Base-by-base conservation (phyloP, 1,140 invertebrate genomes). In the Drosophila setifemur region DNA sequence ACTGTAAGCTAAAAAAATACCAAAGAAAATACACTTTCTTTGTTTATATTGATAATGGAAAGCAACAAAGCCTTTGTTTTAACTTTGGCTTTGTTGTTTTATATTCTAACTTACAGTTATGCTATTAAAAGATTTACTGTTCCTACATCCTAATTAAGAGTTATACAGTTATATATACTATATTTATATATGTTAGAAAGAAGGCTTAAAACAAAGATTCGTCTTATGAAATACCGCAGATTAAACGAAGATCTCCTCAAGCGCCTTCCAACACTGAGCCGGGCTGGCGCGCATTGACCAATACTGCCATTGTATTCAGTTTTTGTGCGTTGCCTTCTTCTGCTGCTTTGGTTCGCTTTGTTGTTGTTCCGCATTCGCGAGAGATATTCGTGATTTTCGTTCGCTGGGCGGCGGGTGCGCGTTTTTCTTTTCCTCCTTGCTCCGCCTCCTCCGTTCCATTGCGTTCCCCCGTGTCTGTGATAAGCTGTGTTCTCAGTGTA, bases 401-500 rank as follows among this genome's bases (percentile, higher is more conserved):
- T 43, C 44, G 35, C 48, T 53, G 12, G 33, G 14, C 25, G 25
- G 52, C 42, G 43, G 49, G 68, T 68, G 73, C 77, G 77, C 73
- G 77, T 37, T 37, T 14, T 16, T 7, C 1, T 37, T 8, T 1
- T 2, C 33, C 14, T 37, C 8, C 33, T 14, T 14, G 14, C 16
- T 37, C 8, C 33, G 7, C 14, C 2, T 12, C 16, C n/a, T 70
- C 78, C 77, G 73, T 82, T n/a, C n/a, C n/a, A n/a, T n/a, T n/a
- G n/a, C 33, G 14, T 37, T 37, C 8, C 33, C 9, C 14, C 2
- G 33, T 37, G n/a, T 70, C 78, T 83, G 73, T 82, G 77, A 82
- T 82, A 82, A 82, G 67, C 29, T 78, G 73, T 74, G 79, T 83
- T 85, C 78, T 83, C 78, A 83, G 73, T 74, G 79, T 83, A 83